A percentile compares a stretch with the other conserved stretches of the same genome.
Conservation (phyloP, 2,113 vertebrate genomes). For the Fregata magnificens region DNA sequence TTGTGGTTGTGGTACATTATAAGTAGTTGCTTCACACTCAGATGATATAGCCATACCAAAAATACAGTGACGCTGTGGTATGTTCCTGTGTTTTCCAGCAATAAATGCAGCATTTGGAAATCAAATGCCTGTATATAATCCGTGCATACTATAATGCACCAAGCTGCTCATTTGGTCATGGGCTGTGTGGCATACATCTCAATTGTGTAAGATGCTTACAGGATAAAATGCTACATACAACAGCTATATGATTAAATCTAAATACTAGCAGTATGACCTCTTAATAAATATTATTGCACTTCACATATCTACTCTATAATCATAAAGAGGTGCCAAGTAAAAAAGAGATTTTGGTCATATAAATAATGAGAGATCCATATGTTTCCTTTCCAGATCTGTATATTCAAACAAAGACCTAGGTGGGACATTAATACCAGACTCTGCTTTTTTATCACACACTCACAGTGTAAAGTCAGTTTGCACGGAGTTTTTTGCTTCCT, state of each 20-base stretch:
- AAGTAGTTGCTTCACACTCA: background rate
- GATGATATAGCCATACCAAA: background rate
- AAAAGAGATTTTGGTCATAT: background rate
- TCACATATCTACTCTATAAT: background rate
- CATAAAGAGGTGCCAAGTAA: background rate
- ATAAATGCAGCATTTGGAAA: background rate
- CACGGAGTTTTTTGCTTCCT: background rate
- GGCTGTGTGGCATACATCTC: background rate
- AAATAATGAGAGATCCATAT: background rate
- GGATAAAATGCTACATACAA: background rate
- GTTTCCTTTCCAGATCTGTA: background rate
- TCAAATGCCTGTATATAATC: background rate
- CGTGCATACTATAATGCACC: background rate
- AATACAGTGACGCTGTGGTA: background rate
- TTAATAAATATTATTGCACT: background rate
- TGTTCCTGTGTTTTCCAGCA: background rate
- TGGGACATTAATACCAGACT: background rate
- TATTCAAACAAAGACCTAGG: background rate
- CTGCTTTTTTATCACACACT: background rate
- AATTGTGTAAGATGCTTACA: background rate
- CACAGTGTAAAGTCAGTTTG: background rate
- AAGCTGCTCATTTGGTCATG: background rate
- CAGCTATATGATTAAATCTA: background rate
- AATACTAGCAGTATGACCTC: background rate
- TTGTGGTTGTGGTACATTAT: background rate